Percentiles rank a stretch among this genome's conserved stretches.
Evolutionary conservation across 2,888 invertebrate genomes (phyloP).

Genomic region (Ophraella communa): DNA sequence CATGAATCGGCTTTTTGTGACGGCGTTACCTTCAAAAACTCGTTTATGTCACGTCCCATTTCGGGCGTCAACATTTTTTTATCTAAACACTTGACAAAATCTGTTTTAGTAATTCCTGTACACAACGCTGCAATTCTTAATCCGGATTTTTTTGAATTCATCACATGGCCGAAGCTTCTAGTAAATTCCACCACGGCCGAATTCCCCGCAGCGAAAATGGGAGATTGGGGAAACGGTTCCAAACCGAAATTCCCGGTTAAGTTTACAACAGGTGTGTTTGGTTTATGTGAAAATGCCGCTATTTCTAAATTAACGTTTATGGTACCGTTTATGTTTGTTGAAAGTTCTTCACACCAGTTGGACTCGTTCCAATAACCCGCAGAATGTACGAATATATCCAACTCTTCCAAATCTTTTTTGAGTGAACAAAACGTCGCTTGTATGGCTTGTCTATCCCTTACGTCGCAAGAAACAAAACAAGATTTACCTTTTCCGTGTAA

Average conservation of each 20-base stretch:
- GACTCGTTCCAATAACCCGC: slow-evolving; percentile 53
- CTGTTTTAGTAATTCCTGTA: slow-evolving; percentile 57
- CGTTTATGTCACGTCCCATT: slow-evolving; percentile 42
- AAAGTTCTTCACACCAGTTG: slow-evolving; percentile 54
- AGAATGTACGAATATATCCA: slow-evolving; percentile 50
- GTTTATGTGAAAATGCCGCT: slow-evolving; percentile 37
- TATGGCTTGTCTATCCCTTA: slow-evolving; percentile 50
- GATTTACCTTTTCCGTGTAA: slow-evolving; percentile 51
- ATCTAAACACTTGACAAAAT: slow-evolving; percentile 48
- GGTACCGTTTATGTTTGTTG: slow-evolving; percentile 53
- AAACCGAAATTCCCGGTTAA: slow-evolving; percentile 62
- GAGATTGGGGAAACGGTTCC: slow-evolving; percentile 58
- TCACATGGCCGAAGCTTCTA: slow-evolving; percentile 52
- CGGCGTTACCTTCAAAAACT: slow-evolving; percentile 38
- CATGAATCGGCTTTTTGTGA: slow-evolving; percentile 51
- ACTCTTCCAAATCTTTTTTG: slow-evolving; percentile 24
- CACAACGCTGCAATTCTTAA: slow-evolving; percentile 57
- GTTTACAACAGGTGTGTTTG: slow-evolving; percentile 64
- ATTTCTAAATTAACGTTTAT: slow-evolving; percentile 29
- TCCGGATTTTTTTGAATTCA: slow-evolving; percentile 51
- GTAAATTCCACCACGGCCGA: slow-evolving; percentile 54
- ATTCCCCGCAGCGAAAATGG: slow-evolving; percentile 60
- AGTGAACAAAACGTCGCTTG: slow-evolving; percentile 39
- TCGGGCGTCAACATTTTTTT: slow-evolving; percentile 44
- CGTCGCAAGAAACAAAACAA: slow-evolving; percentile 52